These are phyloP conservation scores for Microcaecilia unicolor DNA, from an alignment of 2,797 vertebrate species.

Conservation along the genomic window DNA sequence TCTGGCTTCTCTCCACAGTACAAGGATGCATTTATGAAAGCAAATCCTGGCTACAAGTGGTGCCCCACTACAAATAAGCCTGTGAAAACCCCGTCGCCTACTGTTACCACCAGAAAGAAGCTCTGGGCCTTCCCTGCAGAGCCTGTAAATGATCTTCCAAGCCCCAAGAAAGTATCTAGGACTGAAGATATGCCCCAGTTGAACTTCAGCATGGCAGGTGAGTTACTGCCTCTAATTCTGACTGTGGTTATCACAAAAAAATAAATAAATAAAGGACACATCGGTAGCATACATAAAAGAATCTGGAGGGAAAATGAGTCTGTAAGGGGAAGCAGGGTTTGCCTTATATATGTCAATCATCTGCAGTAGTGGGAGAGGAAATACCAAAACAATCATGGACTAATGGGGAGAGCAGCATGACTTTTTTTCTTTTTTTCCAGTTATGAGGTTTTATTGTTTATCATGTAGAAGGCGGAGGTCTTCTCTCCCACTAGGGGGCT, in stretches of 20 bases:
- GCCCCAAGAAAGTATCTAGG: conserved; percentile 77
- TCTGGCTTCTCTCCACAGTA: conserved; percentile 60
- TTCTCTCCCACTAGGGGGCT: too few relatives aligned
- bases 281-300: too few relatives aligned
- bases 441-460: too few relatives aligned
- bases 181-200: conserved; percentile 83
- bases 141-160: conserved; percentile 74
- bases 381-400: too few relatives aligned
- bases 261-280: background rate
- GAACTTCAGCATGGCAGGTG: conserved; percentile 95
- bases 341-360: too few relatives aligned
- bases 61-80: conserved; percentile 95
- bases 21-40: conserved; percentile 98
- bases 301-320: background rate
- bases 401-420: too few relatives aligned
- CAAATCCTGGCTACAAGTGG: conserved; percentile 97
- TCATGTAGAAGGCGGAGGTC: too few relatives aligned
- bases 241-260: background rate
- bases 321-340: too few relatives aligned
- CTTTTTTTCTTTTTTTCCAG: too few relatives aligned
- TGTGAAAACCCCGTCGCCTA: conserved; percentile 73
- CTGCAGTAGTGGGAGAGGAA: too few relatives aligned
- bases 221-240: conserved; percentile 26
- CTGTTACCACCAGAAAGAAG: conserved; percentile 80
- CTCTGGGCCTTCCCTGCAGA: conserved; percentile 82